A percentile compares a stretch with the other conserved stretches of the same genome.
phyloP scores from a whole-genome alignment of 2,113 vertebrate species.

The Cyprinodon variegatus region DNA sequence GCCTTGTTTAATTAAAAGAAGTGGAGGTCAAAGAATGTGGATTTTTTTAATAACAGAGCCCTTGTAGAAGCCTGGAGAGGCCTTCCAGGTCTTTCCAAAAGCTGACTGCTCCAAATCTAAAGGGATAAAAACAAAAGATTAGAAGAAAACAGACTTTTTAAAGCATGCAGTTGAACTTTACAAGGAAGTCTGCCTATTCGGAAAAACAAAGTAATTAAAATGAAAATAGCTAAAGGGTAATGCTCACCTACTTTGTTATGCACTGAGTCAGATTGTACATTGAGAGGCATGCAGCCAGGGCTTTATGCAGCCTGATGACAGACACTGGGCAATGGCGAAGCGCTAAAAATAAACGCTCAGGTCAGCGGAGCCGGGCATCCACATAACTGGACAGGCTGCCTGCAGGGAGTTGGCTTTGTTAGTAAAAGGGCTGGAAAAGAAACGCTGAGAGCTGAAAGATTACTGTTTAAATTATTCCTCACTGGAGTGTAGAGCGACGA shows the following conservation, averaged over 20 bases:
- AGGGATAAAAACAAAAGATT: neutral
- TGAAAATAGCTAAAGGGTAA: neutral
- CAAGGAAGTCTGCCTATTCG: neutral
- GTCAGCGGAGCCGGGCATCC: constrained; percentile 50
- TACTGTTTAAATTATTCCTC: neutral
- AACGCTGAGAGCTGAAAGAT: neutral
- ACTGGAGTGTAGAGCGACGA: neutral
- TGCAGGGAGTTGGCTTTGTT: constrained; percentile 2
- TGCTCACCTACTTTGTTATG: neutral
- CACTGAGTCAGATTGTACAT: constrained; percentile 46
- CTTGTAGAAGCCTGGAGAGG: no score
- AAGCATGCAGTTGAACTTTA: no score
- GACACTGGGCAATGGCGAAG: constrained; percentile 29
- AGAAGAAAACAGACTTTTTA: neutral
- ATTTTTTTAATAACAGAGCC: no score
- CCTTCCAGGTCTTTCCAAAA: neutral
- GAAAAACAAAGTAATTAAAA: neutral
- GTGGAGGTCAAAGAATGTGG: no score
- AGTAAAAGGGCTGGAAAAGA: neutral
- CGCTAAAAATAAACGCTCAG: constrained; percentile 73
- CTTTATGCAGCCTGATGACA: constrained; percentile 62
- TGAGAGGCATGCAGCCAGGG: constrained; percentile 47
- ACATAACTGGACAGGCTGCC: constrained; percentile 28
- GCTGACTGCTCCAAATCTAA: neutral
- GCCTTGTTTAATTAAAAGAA: no score